A percentile compares a stretch with the other conserved stretches of the same genome.
Conservation (phyloP, 1,140 invertebrate species). For the Zaprionus vittiger region DNA sequence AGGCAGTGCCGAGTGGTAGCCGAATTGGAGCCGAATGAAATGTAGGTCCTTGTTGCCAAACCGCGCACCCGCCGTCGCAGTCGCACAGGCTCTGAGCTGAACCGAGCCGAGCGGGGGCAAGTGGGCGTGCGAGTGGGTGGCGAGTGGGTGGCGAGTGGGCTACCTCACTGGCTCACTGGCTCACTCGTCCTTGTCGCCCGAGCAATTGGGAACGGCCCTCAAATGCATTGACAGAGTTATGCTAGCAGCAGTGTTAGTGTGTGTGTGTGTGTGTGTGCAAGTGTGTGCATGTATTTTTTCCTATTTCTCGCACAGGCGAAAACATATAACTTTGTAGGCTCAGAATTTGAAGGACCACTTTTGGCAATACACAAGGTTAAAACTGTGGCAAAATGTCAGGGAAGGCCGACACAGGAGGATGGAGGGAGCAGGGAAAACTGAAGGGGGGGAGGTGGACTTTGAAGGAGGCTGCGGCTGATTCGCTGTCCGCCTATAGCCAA, state of each 20-base stretch:
- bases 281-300: conserved; percentile 4
- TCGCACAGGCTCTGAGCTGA: conserved; percentile 32
- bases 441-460: conserved; percentile 8
- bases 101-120: not conserved
- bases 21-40: conserved; percentile 52
- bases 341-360: conserved; percentile 78
- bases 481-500: conserved; percentile 8
- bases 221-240: conserved; percentile 78
- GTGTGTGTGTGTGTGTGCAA: not conserved
- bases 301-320: conserved; percentile 49
- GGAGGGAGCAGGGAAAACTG: not conserved
- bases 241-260: conserved; percentile 40
- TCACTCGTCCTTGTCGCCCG: conserved; percentile 69
- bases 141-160: conserved; percentile 10
- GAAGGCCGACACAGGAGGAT: conserved; percentile 11
- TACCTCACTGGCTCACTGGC: conserved; percentile 41
- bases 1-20: not conserved
- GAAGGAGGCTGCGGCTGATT: conserved; percentile 50
- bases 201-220: conserved; percentile 66
- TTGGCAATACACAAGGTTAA: conserved; percentile 77
- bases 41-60: conserved; percentile 79
- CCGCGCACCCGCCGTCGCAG: conserved; percentile 59
- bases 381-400: conserved; percentile 68
- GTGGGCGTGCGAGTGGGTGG: conserved; percentile 7
- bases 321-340: conserved; percentile 76